phyloP scores from a whole-genome alignment of 2,113 vertebrate genomes.

The Enhydra lutris region DNA sequence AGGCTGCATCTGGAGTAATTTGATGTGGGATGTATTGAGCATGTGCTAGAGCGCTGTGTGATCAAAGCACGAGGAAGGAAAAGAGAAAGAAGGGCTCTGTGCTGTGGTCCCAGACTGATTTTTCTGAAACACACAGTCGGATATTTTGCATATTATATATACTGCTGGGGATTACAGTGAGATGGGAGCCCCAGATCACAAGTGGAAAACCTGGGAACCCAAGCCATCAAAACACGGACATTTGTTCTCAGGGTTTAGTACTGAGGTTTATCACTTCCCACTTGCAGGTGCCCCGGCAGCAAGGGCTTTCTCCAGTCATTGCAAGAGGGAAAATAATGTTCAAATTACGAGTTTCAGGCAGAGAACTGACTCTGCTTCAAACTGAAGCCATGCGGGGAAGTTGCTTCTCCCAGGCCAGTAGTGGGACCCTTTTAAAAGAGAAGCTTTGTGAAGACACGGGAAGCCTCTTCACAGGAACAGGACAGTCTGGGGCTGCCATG shows the following conservation, averaged over 20 bases:
- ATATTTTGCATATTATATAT: neutral
- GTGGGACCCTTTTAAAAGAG: neutral
- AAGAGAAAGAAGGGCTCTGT: neutral
- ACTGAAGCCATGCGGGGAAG: neutral
- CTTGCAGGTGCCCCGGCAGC: neutral
- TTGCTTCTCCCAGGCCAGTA: neutral
- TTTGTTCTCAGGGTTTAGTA: neutral
- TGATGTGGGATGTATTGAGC: neutral
- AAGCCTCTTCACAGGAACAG: neutral
- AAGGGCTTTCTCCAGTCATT: neutral
- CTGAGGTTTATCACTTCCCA: neutral
- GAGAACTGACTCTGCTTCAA: neutral
- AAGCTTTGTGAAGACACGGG: neutral
- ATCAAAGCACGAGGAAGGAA: slow-evolving; percentile 7
- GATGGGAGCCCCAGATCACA: neutral
- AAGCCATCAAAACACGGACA: neutral
- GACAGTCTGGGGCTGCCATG: neutral
- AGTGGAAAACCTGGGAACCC: neutral
- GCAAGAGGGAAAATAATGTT: neutral
- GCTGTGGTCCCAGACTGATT: neutral
- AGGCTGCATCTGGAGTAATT: slow-evolving; percentile 43
- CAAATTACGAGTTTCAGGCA: neutral
- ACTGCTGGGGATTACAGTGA: neutral
- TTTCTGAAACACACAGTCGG: neutral
- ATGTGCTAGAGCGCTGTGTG: rapidly evolving